Evolutionary conservation across 2,888 invertebrate genomes (phyloP), one percentile per base, ranked within the genome.

Genomic region (Brassicogethes aeneus): DNA sequence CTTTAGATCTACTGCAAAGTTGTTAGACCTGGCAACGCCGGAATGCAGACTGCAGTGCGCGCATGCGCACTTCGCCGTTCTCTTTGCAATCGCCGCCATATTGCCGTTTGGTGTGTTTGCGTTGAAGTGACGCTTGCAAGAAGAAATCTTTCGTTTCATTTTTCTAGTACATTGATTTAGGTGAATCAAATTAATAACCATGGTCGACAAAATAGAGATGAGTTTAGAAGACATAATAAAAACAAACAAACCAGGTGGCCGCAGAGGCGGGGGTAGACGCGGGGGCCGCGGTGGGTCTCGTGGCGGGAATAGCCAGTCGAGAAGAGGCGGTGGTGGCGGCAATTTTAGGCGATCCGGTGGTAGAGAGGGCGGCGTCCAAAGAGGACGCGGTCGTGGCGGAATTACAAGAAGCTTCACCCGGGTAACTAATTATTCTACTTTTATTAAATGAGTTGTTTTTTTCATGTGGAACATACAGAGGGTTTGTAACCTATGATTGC

Each of bases 211-310:
- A 75, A 89, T 96, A 69, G 95, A 96, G 70, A 88, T 95, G 89
- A 93, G 94, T 62, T 77, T 96, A 55, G 96, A 96, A 68, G 96
- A 96, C 56, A 93, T 96, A 46, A 96, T 96, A 59, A 94, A 89
- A 73, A 82, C 82, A 61, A 85, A 77, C 56, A 88, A 83, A 70
- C 74, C 75, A 46, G 76, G 80, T 47, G 73, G 82, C 50, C 75
- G 79, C 39, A 76, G 79, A 36, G 71, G 76, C 40, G 72, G 77
- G 23, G 69, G 74, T 12, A 64, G 71, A 16, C 64, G 73, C 12
- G 66, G 73, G 13, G 70, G 74, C 32, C 58, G 56, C 33, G 48
- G 57, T 14, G 50, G 57, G 34, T 51, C 57, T 37, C 49, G 58
- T 37, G 51, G 62, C 33, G 55, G 57, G 31, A 54, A 43, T 45